Percentiles rank a stretch among this genome's conserved stretches.
Conservation (phyloP, 1,140 invertebrate genomes). For the Rhopalosiphum padi region DNA sequence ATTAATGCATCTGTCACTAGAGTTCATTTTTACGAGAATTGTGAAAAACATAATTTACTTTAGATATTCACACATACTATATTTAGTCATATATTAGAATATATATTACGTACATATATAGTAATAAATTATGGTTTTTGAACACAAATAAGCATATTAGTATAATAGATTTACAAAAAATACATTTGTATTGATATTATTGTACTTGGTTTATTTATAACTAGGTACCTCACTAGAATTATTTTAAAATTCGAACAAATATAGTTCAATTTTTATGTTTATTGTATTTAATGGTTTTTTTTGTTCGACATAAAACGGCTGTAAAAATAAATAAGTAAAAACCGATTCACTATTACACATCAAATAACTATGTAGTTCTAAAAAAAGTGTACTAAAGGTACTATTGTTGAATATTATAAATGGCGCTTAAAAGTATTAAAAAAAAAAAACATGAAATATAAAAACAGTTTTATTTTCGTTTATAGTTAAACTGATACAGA, state of each 20-base stretch:
- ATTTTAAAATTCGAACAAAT: background rate
- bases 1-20: background rate
- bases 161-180: background rate
- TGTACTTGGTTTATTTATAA: background rate
- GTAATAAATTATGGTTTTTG: background rate
- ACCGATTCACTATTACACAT: background rate
- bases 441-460: background rate
- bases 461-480: background rate
- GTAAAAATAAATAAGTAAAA: conserved; percentile 13
- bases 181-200: background rate
- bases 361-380: background rate
- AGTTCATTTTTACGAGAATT: background rate
- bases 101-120: no score
- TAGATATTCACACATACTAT: background rate
- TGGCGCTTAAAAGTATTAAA: no score
- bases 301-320: background rate
- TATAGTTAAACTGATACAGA: background rate
- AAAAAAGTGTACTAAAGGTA: background rate
- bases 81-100: background rate
- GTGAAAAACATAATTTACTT: background rate
- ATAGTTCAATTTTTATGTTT: background rate
- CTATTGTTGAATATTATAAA: background rate
- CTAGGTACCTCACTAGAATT: background rate
- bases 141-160: background rate
- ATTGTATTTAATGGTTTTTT: background rate